phyloP scores from a whole-genome alignment of 2,797 vertebrate species.

The Adelosebastes latens region DNA sequence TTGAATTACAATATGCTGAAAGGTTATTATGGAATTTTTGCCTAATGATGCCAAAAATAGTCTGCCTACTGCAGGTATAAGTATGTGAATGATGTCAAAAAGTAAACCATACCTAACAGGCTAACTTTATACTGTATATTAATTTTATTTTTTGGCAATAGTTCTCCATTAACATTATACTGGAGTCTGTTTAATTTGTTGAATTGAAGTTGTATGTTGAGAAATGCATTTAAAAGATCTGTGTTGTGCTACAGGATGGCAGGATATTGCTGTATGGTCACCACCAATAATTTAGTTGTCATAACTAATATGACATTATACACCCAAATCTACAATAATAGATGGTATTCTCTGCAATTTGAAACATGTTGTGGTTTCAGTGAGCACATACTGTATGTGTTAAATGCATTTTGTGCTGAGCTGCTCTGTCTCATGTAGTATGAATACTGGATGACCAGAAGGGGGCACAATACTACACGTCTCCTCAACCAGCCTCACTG shows the following conservation, averaged over 20 bases:
- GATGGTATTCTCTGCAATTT: background rate
- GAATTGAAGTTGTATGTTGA: background rate
- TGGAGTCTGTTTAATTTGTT: background rate
- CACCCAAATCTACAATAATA: background rate
- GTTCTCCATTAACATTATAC: background rate
- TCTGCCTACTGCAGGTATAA: too few relatives aligned
- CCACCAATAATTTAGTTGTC: background rate
- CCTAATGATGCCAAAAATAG: too few relatives aligned
- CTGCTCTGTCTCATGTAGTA: background rate
- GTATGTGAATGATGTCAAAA: too few relatives aligned
- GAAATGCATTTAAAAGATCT: background rate
- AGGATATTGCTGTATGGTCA: background rate
- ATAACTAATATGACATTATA: background rate
- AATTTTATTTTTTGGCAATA: too few relatives aligned
- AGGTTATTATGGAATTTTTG: too few relatives aligned
- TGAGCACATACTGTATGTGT: background rate
- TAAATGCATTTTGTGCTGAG: background rate
- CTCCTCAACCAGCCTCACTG: too few relatives aligned
- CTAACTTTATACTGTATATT: background rate
- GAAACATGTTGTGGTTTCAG: background rate
- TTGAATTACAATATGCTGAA: too few relatives aligned
- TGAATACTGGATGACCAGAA: conserved; percentile 72
- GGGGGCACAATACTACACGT: conserved; percentile 83
- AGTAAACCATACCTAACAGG: too few relatives aligned
- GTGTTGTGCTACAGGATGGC: background rate